Base-by-base conservation (phyloP, 2,113 vertebrate species). In the Myotis lucifugus region DNA sequence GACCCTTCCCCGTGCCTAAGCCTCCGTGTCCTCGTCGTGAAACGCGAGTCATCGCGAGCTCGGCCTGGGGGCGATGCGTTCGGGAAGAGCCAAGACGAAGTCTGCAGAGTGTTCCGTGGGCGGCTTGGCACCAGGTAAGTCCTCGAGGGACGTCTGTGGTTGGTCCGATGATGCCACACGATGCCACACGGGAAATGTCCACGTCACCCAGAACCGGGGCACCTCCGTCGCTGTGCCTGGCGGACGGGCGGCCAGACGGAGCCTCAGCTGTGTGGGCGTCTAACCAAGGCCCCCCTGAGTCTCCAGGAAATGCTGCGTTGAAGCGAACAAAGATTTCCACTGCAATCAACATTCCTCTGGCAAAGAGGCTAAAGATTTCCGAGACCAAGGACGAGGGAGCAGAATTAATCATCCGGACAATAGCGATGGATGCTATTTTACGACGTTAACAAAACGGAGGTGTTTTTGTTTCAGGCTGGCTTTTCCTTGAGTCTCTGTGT, bases 321-420 rank as follows among this genome's bases (percentile, higher is more conserved):
- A 56, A 92, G 40, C 95, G 81, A 66, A 13, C 42, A 66, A 94
- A n/a, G 25, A 88, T 85, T 91, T 84, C 95, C 14, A 73, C 69
- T 90, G 59, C 8, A 67, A 96, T 95, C 96, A 90, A 52, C 70
- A 61, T 97, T 85, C 32, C 14, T 95, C 88, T 64, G 19, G 90
- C 74, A 95, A 25, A 88, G 59, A 97, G 96, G 94, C 12, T 89
- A 97, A 92, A 90, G 7, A 90, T 14, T 52, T 93, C 32, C 79
- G 6, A 6, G 29, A 95, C 18, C 93, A 96, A 94, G 32, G 66
- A 84, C 27, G 92, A 78, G 56, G 88, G 69, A 95, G 67, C 5
- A 82, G 40, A 86, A 92, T 87, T 82, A 97, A 92, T 88, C 92
- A 50, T 82, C 93, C 54, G 78, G 25, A 74, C n/a, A 84, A 82